phyloP scores from a whole-genome alignment of 1,140 invertebrate genomes.

The Eupristina koningsbergeri region DNA sequence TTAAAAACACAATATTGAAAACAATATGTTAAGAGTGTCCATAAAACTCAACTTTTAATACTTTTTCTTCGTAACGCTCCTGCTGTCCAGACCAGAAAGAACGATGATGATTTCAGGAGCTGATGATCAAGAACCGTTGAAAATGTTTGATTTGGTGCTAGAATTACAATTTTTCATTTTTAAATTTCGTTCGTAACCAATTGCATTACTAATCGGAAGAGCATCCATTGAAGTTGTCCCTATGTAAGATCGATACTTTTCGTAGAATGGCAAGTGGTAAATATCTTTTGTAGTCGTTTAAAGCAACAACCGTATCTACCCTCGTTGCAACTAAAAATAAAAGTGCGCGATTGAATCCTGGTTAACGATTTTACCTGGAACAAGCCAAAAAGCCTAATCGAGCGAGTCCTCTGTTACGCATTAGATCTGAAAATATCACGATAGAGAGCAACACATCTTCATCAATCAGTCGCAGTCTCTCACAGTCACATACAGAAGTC shows the following conservation, averaged over 20 bases:
- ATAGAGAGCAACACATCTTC: background rate
- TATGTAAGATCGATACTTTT: background rate
- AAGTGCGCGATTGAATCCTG: background rate
- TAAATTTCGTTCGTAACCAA: too few relatives aligned
- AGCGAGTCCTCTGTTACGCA: background rate
- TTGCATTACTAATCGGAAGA: background rate
- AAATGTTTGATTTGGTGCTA: background rate
- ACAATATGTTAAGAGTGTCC: background rate
- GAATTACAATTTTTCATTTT: background rate
- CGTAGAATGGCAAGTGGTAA: background rate
- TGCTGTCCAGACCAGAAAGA: background rate
- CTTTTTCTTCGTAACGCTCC: background rate
- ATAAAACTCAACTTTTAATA: background rate
- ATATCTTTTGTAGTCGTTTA: background rate
- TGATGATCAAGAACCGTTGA: too few relatives aligned
- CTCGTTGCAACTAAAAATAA: background rate
- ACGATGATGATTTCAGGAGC: too few relatives aligned
- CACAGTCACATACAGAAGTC: background rate
- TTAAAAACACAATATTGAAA: background rate
- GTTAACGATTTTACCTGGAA: constrained; percentile 14
- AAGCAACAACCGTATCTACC: background rate
- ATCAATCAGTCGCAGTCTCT: background rate
- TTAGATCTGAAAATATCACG: background rate
- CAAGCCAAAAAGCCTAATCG: background rate
- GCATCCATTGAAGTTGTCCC: background rate